phyloP scores from a whole-genome alignment of 2,113 vertebrate genomes.

The Megaceryle maxima region DNA sequence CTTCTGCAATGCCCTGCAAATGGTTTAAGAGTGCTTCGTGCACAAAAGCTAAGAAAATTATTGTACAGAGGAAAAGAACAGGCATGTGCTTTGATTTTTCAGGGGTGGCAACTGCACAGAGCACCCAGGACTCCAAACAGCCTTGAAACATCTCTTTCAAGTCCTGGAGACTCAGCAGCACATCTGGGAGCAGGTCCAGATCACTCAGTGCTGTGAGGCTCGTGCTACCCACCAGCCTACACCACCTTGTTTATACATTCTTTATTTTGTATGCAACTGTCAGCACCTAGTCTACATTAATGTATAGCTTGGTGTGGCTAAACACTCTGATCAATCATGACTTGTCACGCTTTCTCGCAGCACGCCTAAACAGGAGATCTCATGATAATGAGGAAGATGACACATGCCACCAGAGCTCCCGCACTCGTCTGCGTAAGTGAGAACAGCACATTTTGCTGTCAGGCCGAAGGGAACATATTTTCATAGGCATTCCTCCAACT shows the following conservation, averaged over 20 bases:
- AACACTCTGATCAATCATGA: not conserved
- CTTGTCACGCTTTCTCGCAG: not conserved
- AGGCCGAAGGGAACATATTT: conserved; percentile 61
- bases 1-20: not conserved
- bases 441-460: conserved; percentile 65
- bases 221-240: not conserved
- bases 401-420: conserved; percentile 50
- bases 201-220: not conserved
- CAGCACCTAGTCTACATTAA: not conserved
- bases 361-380: not conserved
- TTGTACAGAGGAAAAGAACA: not conserved
- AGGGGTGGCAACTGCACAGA: not conserved
- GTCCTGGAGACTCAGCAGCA: not conserved
- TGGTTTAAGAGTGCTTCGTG: not conserved
- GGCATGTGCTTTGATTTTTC: not conserved
- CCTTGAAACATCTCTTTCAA: not conserved
- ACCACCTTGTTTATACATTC: not conserved
- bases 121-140: not conserved
- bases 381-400: conserved; percentile 41
- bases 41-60: not conserved
- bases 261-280: conserved; percentile 2
- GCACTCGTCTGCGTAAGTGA: conserved; percentile 41
- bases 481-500: conserved; percentile 66
- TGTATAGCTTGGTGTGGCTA: not conserved
- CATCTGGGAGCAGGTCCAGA: conserved; percentile 3